Conservation (phyloP, 2,113 vertebrate species). For the Gnathonemus echidnorhynchus region DNA sequence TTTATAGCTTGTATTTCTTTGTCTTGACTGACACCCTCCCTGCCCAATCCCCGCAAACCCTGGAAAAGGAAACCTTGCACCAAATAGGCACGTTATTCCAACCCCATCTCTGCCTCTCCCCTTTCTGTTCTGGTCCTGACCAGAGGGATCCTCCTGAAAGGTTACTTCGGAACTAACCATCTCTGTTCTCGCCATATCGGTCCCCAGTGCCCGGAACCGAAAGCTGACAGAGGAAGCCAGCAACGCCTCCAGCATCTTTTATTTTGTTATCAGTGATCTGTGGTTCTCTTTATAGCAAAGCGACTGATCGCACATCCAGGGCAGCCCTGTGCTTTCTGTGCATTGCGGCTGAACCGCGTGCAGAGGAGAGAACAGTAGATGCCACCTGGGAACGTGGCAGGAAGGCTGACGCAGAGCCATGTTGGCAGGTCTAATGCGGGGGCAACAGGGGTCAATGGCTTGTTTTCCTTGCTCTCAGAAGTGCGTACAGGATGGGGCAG, state of each 20-base stretch:
- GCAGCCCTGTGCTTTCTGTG: background rate
- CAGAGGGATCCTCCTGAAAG: background rate
- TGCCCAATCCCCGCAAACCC: background rate
- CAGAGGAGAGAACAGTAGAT: slow-evolving; percentile 23
- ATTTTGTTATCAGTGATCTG: background rate
- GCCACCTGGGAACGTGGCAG: slow-evolving; percentile 35
- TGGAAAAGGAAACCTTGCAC: background rate
- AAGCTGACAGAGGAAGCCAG: background rate
- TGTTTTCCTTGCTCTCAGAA: slow-evolving; percentile 58
- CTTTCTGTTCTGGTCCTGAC: background rate
- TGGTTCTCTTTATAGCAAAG: background rate
- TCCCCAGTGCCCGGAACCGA: background rate
- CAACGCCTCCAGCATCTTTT: background rate
- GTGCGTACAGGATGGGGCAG: slow-evolving; percentile 58
- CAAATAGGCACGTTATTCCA: background rate
- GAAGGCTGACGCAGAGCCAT: slow-evolving; percentile 53
- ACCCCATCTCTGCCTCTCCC: background rate
- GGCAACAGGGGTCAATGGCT: slow-evolving; percentile 57
- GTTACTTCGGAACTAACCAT: background rate
- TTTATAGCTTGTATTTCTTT: background rate
- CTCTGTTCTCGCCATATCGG: background rate
- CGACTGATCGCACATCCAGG: background rate
- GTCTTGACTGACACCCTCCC: background rate
- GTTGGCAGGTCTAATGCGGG: slow-evolving; percentile 52
- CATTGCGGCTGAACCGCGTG: background rate